These are phyloP conservation scores for Acleris cristana DNA, from an alignment of 2,888 invertebrate genomes.

Conservation along the genomic window DNA sequence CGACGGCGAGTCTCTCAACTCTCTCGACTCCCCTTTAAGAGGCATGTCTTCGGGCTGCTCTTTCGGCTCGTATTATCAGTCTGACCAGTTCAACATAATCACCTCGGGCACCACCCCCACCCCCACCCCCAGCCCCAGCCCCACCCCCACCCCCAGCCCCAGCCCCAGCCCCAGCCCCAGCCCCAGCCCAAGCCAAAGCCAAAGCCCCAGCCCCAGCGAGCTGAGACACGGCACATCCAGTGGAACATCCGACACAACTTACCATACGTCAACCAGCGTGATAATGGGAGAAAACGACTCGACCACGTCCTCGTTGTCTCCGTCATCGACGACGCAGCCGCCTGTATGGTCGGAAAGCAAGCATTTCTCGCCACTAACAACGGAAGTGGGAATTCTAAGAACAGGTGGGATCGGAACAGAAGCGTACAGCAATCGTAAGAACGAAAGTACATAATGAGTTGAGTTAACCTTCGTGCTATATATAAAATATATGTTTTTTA, in stretches of 20 bases:
- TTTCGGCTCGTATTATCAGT: neutral
- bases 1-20: neutral
- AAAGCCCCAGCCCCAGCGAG: neutral
- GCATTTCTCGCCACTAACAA: neutral
- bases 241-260: slow-evolving; percentile 27
- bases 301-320: slow-evolving; percentile 38
- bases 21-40: neutral
- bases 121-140: neutral
- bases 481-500: neutral
- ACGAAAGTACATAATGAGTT: neutral
- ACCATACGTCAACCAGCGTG: slow-evolving; percentile 43
- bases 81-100: neutral
- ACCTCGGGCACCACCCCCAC: too few species aligned
- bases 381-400: neutral
- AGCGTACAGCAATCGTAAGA: slow-evolving; percentile 6
- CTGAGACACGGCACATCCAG: neutral
- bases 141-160: neutral
- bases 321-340: slow-evolving; percentile 47
- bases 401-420: neutral
- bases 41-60: neutral
- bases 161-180: neutral
- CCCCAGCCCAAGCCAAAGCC: too few species aligned
- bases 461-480: too few species aligned
- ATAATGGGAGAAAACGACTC: too few species aligned
- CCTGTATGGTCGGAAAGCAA: neutral